Evolutionary conservation across 2,113 vertebrate species (phyloP).

Genomic region (Eubucco bourcierii): DNA sequence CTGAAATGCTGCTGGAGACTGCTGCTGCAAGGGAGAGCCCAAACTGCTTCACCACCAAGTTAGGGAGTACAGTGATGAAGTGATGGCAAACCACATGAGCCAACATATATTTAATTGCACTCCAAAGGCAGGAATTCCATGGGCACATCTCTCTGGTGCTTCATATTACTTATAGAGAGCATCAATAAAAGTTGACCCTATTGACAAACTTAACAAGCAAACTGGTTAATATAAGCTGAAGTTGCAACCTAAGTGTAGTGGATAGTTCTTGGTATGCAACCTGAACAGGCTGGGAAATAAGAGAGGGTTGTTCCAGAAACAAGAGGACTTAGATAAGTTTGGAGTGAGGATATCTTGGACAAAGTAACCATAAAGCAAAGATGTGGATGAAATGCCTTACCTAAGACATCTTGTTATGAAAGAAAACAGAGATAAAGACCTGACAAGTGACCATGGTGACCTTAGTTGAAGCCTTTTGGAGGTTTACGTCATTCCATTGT

Average conservation of each 20-base stretch:
- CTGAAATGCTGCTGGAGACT: neutral
- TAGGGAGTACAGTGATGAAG: neutral
- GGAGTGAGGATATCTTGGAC: neutral
- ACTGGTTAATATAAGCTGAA: neutral
- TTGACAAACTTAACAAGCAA: neutral
- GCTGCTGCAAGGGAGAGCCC: neutral
- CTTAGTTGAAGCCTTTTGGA: neutral
- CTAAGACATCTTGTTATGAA: neutral
- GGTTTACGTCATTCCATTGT: neutral
- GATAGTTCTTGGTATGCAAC: neutral
- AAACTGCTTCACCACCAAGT: neutral
- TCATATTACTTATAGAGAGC: neutral
- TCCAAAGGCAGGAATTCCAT: neutral
- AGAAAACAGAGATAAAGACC: neutral
- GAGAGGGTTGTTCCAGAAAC: neutral
- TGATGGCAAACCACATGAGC: neutral
- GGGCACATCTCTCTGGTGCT: neutral
- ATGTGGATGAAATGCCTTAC: neutral
- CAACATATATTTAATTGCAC: neutral
- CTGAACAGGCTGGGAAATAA: neutral
- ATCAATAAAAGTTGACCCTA: neutral
- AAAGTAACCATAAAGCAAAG: neutral
- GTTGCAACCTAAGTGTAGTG: neutral
- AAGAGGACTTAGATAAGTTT: neutral
- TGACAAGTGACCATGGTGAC: neutral